Base-by-base conservation (phyloP, 2,888 invertebrate genomes). In the Netelia inedita region DNA sequence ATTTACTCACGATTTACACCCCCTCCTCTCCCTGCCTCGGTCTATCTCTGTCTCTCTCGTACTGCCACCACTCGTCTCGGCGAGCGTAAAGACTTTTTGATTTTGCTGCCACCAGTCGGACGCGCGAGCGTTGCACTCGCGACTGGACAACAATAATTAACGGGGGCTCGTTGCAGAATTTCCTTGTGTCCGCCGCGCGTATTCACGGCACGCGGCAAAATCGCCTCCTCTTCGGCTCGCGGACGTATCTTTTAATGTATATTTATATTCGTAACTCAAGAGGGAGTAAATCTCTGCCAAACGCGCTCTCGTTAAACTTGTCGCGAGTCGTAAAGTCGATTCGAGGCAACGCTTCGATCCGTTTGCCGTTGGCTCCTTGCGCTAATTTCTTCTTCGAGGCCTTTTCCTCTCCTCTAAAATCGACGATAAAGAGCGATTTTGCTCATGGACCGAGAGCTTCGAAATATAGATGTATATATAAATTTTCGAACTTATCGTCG, bases 41-140 rank as follows among this genome's bases (percentile, higher is more conserved):
- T 23, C 59, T 59, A 41, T n/a, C 53, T 50, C 78, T 82, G 84
- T 83, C 74, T 86, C 89, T 88, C 87, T 71, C 57, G 8, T n/a
- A 41, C 82, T 82, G 76, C 57, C 78, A 9, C 53, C 53, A 57
- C 57, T 57, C 57, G 8, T 10, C 11, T 46, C 14, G 11, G 10
- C 46, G 10, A 14, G 14, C 46, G n/a, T 55, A 55, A n/a, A 55
- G 41, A 53, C 43, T 78, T 78, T 69, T 78, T 69, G 23, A 28
- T 78, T 69, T 78, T 68, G 28, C 65, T 79, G 53, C 63, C 5
- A 69, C 53, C 57, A 57, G 11, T 61, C 80, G 83, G 79, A 61
- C 75, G n/a, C 21, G 21, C 79, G 65, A 79, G 55, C 66, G 61
- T 83, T 73, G 61, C 73, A 57, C 83, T 80, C 78, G 14, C 19